Evolutionary conservation across 1,140 invertebrate genomes (phyloP).

Genomic region (Saccostrea echinata): DNA sequence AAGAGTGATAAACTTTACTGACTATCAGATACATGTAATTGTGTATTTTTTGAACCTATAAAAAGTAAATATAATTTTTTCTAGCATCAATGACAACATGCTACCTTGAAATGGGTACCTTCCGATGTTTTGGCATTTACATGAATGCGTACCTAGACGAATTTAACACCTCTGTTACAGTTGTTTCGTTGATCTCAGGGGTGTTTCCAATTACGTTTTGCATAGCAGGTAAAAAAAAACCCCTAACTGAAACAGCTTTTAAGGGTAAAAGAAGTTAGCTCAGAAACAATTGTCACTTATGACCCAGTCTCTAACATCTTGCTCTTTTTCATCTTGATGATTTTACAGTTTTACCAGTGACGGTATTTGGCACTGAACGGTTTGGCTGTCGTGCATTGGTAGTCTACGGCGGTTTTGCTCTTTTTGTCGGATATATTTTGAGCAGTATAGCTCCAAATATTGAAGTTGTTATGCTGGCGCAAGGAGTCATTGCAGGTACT

Average conservation of each 20-base stretch:
- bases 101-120: conserved; percentile 10
- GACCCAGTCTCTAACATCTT: too few species aligned
- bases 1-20: too few species aligned
- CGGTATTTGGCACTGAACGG: conserved; percentile 2
- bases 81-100: neutral
- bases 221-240: neutral
- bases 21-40: too few species aligned
- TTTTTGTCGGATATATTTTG: neutral
- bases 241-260: too few species aligned
- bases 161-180: neutral
- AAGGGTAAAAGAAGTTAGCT: too few species aligned
- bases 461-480: conserved; percentile 1
- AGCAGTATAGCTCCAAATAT: conserved; percentile 5
- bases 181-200: neutral
- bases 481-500: conserved; percentile 16
- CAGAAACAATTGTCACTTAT: too few species aligned
- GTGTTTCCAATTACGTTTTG: conserved; percentile 2
- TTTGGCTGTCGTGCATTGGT: conserved; percentile 18
- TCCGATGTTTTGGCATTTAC: conserved; percentile 5
- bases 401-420: neutral
- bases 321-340: neutral
- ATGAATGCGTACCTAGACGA: conserved; percentile 8
- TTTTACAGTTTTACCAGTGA: conserved; percentile 8
- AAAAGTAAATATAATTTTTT: too few species aligned
- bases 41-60: too few species aligned